A percentile compares a stretch with the other conserved stretches of the same genome.
These are phyloP conservation scores for Tonatia bakeri DNA, from an alignment of 2,113 vertebrate genomes.

Conservation along the genomic window DNA sequence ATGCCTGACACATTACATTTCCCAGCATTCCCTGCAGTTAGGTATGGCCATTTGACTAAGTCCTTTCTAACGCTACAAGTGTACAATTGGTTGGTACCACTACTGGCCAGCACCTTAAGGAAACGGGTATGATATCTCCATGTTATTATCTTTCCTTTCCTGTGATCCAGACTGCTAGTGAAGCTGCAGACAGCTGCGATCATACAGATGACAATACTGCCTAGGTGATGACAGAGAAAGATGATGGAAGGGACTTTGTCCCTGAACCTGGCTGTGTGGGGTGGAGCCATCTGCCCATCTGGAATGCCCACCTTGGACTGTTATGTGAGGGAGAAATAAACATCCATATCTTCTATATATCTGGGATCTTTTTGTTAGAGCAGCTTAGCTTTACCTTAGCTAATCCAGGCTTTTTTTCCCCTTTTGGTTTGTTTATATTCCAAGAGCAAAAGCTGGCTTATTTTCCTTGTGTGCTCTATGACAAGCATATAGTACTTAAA, in stretches of 20 bases:
- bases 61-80: not conserved
- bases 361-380: not conserved
- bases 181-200: not conserved
- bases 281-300: not conserved
- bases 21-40: not conserved
- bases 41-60: not conserved
- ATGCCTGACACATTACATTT: not conserved
- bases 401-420: not conserved
- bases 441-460: not conserved
- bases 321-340: not conserved
- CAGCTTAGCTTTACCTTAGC: not conserved
- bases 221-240: not conserved
- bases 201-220: not conserved
- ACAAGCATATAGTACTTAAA: not conserved
- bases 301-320: not conserved
- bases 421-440: not conserved
- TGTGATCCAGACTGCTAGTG: not conserved
- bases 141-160: not conserved
- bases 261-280: not conserved
- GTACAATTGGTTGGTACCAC: not conserved
- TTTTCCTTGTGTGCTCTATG: not conserved
- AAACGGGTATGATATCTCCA: not conserved
- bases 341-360: not conserved
- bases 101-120: not conserved
- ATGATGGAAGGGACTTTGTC: not conserved